phyloP scores from a whole-genome alignment of 1,140 invertebrate species.

The Choristoneura fumiferana region DNA sequence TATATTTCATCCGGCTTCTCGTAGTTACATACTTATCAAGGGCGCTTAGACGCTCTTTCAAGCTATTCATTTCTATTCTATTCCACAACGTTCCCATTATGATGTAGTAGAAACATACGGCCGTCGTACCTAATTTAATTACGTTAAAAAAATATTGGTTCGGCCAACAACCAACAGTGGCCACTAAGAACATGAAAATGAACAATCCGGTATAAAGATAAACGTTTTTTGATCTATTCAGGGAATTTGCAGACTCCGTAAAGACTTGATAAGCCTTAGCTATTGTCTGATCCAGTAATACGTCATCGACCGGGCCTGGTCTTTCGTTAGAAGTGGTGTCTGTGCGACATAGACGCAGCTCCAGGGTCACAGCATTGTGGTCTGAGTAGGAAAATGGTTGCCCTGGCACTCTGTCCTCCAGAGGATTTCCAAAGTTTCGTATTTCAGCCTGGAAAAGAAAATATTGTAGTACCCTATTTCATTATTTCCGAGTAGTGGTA shows the following conservation, averaged over 20 bases:
- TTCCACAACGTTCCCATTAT: slow-evolving; percentile 90
- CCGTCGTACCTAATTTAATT: slow-evolving; percentile 80
- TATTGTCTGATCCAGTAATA: slow-evolving; percentile 68
- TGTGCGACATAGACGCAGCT: slow-evolving; percentile 66
- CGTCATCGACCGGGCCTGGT: slow-evolving; percentile 25
- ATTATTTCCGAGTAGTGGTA: too few species aligned
- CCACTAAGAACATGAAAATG: slow-evolving; percentile 72
- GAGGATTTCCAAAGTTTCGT: slow-evolving; percentile 83
- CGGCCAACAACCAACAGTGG: slow-evolving; percentile 70
- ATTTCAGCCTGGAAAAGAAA: slow-evolving; percentile 78
- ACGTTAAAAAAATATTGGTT: slow-evolving; percentile 56
- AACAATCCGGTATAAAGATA: slow-evolving; percentile 79
- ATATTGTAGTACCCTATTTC: too few species aligned
- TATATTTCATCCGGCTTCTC: slow-evolving; percentile 25
- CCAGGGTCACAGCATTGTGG: slow-evolving; percentile 91
- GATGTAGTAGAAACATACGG: slow-evolving; percentile 83
- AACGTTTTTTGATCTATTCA: slow-evolving; percentile 79
- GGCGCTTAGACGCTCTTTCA: slow-evolving; percentile 81
- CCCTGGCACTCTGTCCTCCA: slow-evolving; percentile 85
- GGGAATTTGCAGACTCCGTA: slow-evolving; percentile 77
- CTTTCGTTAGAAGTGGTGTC: slow-evolving; percentile 22
- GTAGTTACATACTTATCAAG: slow-evolving; percentile 58
- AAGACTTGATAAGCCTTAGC: slow-evolving; percentile 82
- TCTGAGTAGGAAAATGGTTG: slow-evolving; percentile 91
- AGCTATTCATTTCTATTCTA: slow-evolving; percentile 86